phyloP scores from a whole-genome alignment of 2,888 invertebrate species.

The Callyntrura guangdongensis region DNA sequence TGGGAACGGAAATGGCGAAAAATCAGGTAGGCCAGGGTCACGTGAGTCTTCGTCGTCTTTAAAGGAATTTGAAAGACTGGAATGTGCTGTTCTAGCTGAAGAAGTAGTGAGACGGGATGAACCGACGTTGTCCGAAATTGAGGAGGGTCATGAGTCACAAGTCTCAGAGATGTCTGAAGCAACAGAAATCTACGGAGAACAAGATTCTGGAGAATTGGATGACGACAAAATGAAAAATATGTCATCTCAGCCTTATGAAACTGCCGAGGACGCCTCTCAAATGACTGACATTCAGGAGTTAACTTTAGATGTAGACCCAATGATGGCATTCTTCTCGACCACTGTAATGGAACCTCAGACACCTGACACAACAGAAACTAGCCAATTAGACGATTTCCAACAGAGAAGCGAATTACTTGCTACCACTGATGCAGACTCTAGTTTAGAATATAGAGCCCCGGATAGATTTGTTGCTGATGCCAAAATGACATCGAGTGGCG shows the following conservation, averaged over 20 bases:
- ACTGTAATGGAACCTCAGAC: constrained; percentile 83
- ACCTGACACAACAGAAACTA: constrained; percentile 81
- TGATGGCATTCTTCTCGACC: constrained; percentile 84
- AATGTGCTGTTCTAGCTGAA: constrained; percentile 94
- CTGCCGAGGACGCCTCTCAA: constrained; percentile 82
- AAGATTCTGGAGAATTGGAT: constrained; percentile 81
- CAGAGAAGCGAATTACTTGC: constrained; percentile 73
- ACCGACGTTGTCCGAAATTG: constrained; percentile 89
- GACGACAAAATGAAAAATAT: constrained; percentile 83
- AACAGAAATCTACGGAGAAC: constrained; percentile 84
- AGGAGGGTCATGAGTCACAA: constrained; percentile 86
- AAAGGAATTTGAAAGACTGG: constrained; percentile 95
- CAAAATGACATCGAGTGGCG: constrained; percentile 84
- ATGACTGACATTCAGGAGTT: constrained; percentile 78
- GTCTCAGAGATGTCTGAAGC: constrained; percentile 88
- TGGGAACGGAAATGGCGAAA: constrained; percentile 90
- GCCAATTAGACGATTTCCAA: constrained; percentile 82
- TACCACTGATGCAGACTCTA: constrained; percentile 84
- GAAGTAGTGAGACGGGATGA: constrained; percentile 94
- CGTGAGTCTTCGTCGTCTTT: constrained; percentile 84
- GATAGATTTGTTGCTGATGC: constrained; percentile 85
- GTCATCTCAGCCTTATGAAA: constrained; percentile 82
- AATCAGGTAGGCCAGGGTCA: constrained; percentile 82
- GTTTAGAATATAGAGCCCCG: constrained; percentile 85
- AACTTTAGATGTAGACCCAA: constrained; percentile 72